Conservation (phyloP, 2,113 vertebrate genomes). For the Cyprinus carpio region DNA sequence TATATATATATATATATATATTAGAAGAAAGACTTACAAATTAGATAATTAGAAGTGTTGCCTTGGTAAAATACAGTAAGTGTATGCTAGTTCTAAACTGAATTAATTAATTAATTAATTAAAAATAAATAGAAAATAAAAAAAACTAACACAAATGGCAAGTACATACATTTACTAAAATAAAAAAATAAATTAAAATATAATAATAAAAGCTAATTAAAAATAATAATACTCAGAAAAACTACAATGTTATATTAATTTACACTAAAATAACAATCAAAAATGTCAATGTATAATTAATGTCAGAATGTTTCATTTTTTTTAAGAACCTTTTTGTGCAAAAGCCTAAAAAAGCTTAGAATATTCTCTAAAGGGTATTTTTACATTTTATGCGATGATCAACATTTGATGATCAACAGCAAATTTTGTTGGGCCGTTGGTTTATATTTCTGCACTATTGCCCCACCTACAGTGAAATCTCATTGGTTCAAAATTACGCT, state of each 20-base stretch:
- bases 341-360: background rate
- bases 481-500: background rate
- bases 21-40: background rate
- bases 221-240: background rate
- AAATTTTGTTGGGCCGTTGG: background rate
- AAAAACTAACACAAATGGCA: no score
- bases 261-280: background rate
- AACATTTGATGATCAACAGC: background rate
- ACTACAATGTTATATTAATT: background rate
- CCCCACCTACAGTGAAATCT: background rate
- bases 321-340: background rate
- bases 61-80: background rate
- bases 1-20: no score
- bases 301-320: background rate
- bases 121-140: no score
- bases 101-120: background rate
- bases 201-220: background rate
- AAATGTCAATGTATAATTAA: background rate
- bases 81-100: background rate
- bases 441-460: background rate
- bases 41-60: background rate
- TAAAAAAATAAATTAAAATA: fast-evolving
- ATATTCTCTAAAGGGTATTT: background rate
- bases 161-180: background rate
- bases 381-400: no score